phyloP scores from a whole-genome alignment of 1,140 invertebrate species.

The Ostrea edulis region DNA sequence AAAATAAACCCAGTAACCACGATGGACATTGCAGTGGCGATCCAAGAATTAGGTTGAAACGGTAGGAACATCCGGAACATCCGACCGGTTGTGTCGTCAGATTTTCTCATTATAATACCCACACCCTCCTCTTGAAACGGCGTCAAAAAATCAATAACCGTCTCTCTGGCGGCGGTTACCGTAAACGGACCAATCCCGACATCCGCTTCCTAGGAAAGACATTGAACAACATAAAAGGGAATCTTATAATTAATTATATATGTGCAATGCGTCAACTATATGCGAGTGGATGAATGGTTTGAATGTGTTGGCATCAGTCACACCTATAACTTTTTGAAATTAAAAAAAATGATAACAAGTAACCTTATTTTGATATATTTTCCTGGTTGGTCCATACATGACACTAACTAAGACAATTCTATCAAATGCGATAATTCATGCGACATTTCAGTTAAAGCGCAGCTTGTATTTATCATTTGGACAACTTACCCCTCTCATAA shows the following conservation, averaged over 20 bases:
- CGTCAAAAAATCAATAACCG: conserved; percentile 72
- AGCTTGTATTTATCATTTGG: too few species aligned
- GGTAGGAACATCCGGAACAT: conserved; percentile 86
- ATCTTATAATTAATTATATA: too few species aligned
- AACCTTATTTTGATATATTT: too few species aligned
- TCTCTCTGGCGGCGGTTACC: conserved; percentile 69
- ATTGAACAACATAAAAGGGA: not conserved
- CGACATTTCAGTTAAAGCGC: too few species aligned
- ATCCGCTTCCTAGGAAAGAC: conserved; percentile 66
- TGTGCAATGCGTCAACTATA: too few species aligned
- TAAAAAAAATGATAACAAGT: too few species aligned
- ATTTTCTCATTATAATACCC: conserved; percentile 92
- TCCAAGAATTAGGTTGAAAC: conserved; percentile 12
- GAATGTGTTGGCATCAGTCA: too few species aligned
- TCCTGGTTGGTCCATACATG: too few species aligned
- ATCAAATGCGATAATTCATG: too few species aligned
- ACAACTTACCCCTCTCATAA: conserved; percentile 38
- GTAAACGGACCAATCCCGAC: conserved; percentile 72
- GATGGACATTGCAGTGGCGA: conserved; percentile 7
- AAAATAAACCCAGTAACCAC: conserved; percentile 13
- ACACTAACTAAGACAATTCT: too few species aligned
- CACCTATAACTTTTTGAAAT: too few species aligned
- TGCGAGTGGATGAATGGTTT: too few species aligned
- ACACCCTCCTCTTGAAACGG: conserved; percentile 75
- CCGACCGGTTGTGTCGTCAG: conserved; percentile 91